phyloP scores from a whole-genome alignment of 2,888 invertebrate species.

The Cataglyphis altisquamis region DNA sequence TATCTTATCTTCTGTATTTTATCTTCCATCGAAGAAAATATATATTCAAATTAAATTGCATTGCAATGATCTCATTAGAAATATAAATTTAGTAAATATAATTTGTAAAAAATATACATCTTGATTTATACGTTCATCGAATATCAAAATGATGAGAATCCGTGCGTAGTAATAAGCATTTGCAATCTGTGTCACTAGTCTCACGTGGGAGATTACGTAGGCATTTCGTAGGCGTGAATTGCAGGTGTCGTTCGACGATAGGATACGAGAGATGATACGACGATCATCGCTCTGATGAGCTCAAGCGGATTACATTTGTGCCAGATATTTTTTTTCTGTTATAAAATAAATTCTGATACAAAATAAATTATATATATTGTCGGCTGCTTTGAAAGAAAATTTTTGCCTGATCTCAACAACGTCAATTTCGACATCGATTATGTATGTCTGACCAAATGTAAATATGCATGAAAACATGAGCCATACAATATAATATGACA shows the following conservation, averaged over 20 bases:
- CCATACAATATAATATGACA: constrained; percentile 30
- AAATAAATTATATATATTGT: constrained; percentile 9
- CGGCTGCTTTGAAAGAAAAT: neutral
- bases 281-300: neutral
- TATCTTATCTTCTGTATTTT: neutral
- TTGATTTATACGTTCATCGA: neutral
- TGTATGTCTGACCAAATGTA: neutral
- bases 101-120: neutral
- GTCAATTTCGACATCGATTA: neutral
- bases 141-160: constrained; percentile 46
- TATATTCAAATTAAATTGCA: neutral
- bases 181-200: constrained; percentile 67
- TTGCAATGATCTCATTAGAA: neutral
- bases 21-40: neutral
- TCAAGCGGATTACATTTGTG: neutral
- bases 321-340: neutral
- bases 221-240: constrained; percentile 73
- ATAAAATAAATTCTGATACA: too few species aligned
- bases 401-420: neutral
- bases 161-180: constrained; percentile 60
- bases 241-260: constrained; percentile 68
- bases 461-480: constrained; percentile 1
- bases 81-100: neutral
- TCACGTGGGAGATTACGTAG: constrained; percentile 66
- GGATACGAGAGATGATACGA: constrained; percentile 14